A percentile compares a stretch with the other conserved stretches of the same genome.
Conservation (phyloP, 2,888 invertebrate species). For the Drosophila mimica region DNA sequence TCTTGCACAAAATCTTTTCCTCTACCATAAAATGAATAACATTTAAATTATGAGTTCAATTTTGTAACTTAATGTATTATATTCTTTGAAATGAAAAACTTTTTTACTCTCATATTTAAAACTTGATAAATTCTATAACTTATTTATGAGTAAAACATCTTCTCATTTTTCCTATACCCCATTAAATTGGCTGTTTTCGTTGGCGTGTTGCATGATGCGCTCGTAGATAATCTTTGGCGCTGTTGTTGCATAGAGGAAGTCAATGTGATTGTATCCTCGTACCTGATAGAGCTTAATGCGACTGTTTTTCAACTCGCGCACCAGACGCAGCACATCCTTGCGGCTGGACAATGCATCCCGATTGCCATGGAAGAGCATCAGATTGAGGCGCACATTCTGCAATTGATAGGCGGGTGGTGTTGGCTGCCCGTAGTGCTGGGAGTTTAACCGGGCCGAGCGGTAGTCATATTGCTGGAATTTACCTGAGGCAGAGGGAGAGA, state of each 20-base stretch:
- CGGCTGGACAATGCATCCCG: constrained; percentile 71
- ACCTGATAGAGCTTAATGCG: constrained; percentile 73
- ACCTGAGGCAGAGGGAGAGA: constrained; percentile 50
- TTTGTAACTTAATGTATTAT: not conserved
- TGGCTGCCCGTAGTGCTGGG: constrained; percentile 70
- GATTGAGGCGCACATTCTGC: constrained; percentile 77
- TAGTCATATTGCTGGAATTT: constrained; percentile 83
- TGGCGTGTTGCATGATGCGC: constrained; percentile 72
- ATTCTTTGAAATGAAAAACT: not conserved
- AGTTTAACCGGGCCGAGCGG: constrained; percentile 72
- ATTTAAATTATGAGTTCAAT: not conserved
- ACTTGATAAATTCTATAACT: no score
- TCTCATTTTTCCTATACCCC: not conserved
- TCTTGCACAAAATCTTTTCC: not conserved
- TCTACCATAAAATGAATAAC: not conserved
- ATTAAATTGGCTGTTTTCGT: constrained; percentile 32
- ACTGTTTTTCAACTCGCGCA: constrained; percentile 68
- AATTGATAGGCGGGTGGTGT: constrained; percentile 81
- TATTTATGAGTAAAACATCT: no score
- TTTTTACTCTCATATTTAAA: not conserved
- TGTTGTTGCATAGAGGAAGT: constrained; percentile 77
- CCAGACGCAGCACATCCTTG: constrained; percentile 75
- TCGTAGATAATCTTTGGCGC: constrained; percentile 77
- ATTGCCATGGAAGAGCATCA: constrained; percentile 80
- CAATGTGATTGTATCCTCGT: constrained; percentile 83